Evolutionary conservation across 2,797 vertebrate species (phyloP), one percentile per base, ranked within the genome.

Genomic region (Pristis pectinata): DNA sequence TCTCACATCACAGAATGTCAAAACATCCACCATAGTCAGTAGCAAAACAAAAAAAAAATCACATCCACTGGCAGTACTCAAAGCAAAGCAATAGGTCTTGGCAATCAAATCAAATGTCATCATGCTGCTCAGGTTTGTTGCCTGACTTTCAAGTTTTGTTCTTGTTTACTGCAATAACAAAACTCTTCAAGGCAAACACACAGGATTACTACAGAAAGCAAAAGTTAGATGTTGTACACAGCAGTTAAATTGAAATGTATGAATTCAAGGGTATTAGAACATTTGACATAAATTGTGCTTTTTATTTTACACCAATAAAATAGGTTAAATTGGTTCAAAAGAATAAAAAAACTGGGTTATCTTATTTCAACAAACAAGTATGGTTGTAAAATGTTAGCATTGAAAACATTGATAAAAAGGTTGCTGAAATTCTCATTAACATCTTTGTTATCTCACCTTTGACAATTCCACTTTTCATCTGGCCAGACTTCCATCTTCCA

Each of bases 61-160:
- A 5, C 30, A 59, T 17, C 83, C 19, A n/a, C 83, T 6, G 53
- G 83, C 34, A n/a, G 30, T 87, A 15, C 3, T 3, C 53, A 87
- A 87, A 87, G 83, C 11, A 17, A 56, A 85, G 34, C 11, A 85
- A 80, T 61, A n/a, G 30, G 53, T 74, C 59, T 67, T 10, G 8
- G 2, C 59, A 24, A 67, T 91, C 87, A 61, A 91, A 64, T 67
- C n/a, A 91, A 91, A 91, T 91, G 59, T 91, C 87, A 67, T 91
- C 24, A 17, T n/a, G 19, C 19, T 91, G 59, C 59, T 10, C 59
- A 24, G 61, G 19, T 6, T 91, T 67, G 87, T 41, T 91, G n/a
- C 5, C 61, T 19, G 8, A 41, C n/a, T 37, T 17, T 79, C 15
- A 19, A 41, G 64, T 24, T 41, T 10, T n/a, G 37, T 0, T 67